Percentiles rank a stretch among this genome's conserved stretches.
Evolutionary conservation across 2,113 vertebrate species (phyloP).

Genomic region (Sphaerodactylus townsendi): DNA sequence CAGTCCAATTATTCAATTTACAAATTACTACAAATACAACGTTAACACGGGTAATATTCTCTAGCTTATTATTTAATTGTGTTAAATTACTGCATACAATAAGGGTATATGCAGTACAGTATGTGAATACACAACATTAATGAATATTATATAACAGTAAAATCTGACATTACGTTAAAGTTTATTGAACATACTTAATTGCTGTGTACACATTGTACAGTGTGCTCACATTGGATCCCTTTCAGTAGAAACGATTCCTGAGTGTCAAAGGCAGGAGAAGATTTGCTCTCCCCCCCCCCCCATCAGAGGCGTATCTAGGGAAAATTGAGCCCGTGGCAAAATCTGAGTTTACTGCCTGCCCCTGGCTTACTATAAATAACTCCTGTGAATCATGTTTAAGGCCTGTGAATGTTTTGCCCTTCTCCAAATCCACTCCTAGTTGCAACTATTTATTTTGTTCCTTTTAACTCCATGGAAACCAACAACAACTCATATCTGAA

Average conservation of each 20-base stretch:
- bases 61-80: constrained; percentile 49
- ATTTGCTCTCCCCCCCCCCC: too few species aligned
- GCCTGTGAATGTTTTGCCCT: too few species aligned
- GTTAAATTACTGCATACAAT: constrained; percentile 34
- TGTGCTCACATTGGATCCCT: not conserved
- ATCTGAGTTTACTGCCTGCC: too few species aligned
- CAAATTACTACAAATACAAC: constrained; percentile 37
- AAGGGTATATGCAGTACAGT: constrained; percentile 29
- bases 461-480: not conserved
- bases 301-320: too few species aligned
- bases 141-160: not conserved
- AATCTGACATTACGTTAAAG: not conserved
- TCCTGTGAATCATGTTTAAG: too few species aligned
- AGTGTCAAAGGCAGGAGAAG: not conserved
- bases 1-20: constrained; percentile 41
- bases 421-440: not conserved
- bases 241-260: not conserved
- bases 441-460: not conserved
- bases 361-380: too few species aligned
- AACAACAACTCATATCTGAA: not conserved
- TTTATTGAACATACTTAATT: too few species aligned
- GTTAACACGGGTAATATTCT: constrained; percentile 31
- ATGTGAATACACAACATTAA: constrained; percentile 2
- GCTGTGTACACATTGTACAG: too few species aligned
- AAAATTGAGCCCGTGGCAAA: too few species aligned